Evolutionary conservation across 2,797 vertebrate species (phyloP).

Genomic region (Mus spretus): DNA sequence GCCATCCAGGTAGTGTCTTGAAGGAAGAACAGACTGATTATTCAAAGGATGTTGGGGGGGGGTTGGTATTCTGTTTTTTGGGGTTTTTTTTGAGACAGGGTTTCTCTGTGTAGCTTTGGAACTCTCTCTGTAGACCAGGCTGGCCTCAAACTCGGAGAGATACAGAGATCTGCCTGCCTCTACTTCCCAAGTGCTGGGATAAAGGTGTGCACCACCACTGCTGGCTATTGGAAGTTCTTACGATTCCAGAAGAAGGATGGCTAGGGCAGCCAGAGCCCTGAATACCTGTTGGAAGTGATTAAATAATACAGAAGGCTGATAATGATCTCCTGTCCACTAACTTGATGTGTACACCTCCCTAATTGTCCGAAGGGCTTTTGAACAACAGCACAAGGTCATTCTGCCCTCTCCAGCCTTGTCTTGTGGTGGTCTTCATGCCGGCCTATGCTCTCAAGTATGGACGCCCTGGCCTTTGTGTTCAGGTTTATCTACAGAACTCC

Average conservation of each 20-base stretch:
- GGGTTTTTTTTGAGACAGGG: not conserved
- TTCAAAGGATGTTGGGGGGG: not conserved
- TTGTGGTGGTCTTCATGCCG: not conserved
- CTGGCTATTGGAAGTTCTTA: not conserved
- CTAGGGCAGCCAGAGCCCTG: not conserved
- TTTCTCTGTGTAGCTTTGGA: not conserved
- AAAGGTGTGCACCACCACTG: not conserved
- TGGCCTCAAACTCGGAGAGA: not conserved
- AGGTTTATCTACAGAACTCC: not conserved
- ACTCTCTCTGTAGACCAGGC: not conserved
- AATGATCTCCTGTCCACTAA: too few species aligned
- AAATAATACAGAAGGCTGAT: accelerated
- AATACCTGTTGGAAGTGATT: too few species aligned
- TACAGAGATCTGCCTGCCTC: not conserved
- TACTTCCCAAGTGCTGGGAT: not conserved
- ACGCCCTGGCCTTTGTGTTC: not conserved
- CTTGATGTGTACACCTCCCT: accelerated
- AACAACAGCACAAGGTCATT: not conserved
- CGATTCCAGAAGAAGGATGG: not conserved
- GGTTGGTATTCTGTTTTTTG: not conserved
- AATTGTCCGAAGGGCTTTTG: not conserved
- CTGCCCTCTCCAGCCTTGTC: not conserved
- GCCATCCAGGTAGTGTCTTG: not conserved
- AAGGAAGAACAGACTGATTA: not conserved
- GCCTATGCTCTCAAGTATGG: not conserved